Evolutionary conservation across 2,797 vertebrate species (phyloP), one percentile per base, ranked within the genome.

Genomic region (Phalanger gymnotis): DNA sequence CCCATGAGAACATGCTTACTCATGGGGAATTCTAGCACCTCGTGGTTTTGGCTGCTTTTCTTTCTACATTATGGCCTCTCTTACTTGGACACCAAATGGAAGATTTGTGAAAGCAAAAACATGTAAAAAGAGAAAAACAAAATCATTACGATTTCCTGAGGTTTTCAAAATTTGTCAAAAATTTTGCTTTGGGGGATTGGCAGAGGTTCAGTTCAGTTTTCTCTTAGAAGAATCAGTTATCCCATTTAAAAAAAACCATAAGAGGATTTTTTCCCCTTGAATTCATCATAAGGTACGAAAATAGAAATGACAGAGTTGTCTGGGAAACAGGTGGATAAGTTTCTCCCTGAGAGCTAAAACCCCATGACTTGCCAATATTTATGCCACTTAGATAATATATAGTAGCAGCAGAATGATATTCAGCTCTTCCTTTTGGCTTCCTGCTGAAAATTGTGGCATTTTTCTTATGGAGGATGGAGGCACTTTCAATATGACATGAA

Each of bases 401-500:
- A 93, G 81, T 53, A 95, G 13, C 87, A 95, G 93, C 57, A 96
- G 22, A 16, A 89, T 97, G 61, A 34, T 93, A 90, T 91, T 97
- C 90, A 96, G 6, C 52, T 61, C 66, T 96, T 54, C 91, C 95
- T 97, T 57, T 96, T 96, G 91, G 54, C 95, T 92, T 91, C 47
- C 93, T 93, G 94, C 34, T 96, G 94, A 97, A 94, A 95, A 96
- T 93, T 93, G 94, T 96, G 94, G 31, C 47, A 81, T 2, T 95
- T 27, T 47, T 97, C 96, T 93, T 94, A 90, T 92, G 31, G 54
- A 91, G 53, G 92, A 96, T 40, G 96, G 54, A 94, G 66, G n/a
- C 47, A 95, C 34, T 5, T 95, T 5, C 95, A 96, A 28, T 91
- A 81, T 96, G 61, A 97, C 96, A 96, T 92, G 73, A 94, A 98